Evolutionary conservation across 37 sponge, comb jelly and placozoan genomes (phyloP).

Genomic region (Oopsacas minuta): DNA sequence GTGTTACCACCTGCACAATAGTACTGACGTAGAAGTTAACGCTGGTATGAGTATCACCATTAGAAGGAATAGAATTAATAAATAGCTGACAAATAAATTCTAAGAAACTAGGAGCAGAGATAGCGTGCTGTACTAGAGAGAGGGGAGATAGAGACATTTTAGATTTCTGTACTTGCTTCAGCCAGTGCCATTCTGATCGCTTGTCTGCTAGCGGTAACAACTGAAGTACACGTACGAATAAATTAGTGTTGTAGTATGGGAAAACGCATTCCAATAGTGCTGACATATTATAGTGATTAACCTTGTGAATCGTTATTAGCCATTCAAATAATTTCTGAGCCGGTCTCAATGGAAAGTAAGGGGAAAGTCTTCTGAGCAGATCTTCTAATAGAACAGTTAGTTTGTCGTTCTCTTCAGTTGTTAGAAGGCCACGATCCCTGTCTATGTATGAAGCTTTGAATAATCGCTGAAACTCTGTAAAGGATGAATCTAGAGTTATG

Average conservation of each 20-base stretch:
- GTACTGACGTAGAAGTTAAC: conserved; percentile 40
- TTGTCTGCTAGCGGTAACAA: conserved; percentile 51
- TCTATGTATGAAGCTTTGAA: conserved; percentile 50
- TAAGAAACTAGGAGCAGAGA: conserved; percentile 42
- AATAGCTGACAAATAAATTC: conserved; percentile 58
- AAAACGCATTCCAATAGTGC: conserved; percentile 71
- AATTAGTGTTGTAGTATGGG: conserved; percentile 77
- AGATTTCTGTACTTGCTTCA: conserved; percentile 39
- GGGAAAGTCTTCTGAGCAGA: conserved; percentile 57
- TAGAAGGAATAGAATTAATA: conserved; percentile 20
- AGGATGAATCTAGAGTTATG: conserved; percentile 38
- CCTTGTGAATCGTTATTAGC: conserved; percentile 57
- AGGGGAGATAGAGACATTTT: conserved; percentile 55
- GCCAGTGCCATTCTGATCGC: conserved; percentile 72
- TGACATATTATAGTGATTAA: conserved; percentile 57
- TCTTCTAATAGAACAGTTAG: conserved; percentile 37
- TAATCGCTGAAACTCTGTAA: conserved; percentile 41
- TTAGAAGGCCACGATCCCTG: conserved; percentile 48
- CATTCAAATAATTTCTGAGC: conserved; percentile 88
- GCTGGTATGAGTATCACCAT: conserved; percentile 13
- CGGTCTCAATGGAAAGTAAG: conserved; percentile 64
- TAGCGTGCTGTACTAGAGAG: conserved; percentile 55
- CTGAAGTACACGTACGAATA: conserved; percentile 71
- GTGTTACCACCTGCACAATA: conserved; percentile 33
- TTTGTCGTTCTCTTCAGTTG: conserved; percentile 28